Conservation (phyloP, 2,888 invertebrate species). For the Bedellia somnulentella region DNA sequence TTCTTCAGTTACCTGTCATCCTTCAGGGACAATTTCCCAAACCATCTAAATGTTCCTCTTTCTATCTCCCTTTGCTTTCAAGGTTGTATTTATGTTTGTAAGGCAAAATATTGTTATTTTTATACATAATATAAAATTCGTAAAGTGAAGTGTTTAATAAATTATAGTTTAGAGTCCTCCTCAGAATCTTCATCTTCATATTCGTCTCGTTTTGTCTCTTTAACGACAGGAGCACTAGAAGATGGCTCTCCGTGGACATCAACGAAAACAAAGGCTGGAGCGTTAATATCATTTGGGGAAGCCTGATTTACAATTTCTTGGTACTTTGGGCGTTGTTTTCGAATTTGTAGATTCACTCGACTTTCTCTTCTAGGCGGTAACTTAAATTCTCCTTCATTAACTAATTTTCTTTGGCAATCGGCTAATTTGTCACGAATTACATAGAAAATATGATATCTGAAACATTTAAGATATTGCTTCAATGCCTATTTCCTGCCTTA, state of each 20-base stretch:
- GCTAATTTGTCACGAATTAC: constrained; percentile 56
- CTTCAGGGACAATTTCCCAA: too few relatives aligned
- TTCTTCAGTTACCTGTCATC: too few relatives aligned
- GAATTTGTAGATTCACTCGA: constrained; percentile 18
- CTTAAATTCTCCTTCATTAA: constrained; percentile 36
- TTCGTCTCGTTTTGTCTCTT: constrained; percentile 19
- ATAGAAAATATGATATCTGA: too few relatives aligned
- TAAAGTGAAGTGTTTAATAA: too few relatives aligned
- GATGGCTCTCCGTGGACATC: constrained; percentile 31
- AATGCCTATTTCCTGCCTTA: too few relatives aligned
- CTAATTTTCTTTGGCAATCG: constrained; percentile 42
- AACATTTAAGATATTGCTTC: too few relatives aligned
- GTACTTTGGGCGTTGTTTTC: constrained; percentile 29
- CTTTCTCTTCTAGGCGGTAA: constrained; percentile 35
- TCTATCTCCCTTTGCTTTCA: too few relatives aligned
- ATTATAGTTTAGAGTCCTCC: constrained; percentile 47
- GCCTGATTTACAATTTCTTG: constrained; percentile 31
- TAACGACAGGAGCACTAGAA: neutral
- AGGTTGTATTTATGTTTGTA: too few relatives aligned
- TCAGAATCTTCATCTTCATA: constrained; percentile 12
- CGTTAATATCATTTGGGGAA: constrained; percentile 29
- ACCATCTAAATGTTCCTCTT: too few relatives aligned
- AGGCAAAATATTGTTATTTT: too few relatives aligned
- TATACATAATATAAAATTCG: too few relatives aligned
- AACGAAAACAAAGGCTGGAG: constrained; percentile 33